Conservation (phyloP, 2,888 invertebrate genomes). For the Hermaeophaga mercurialis region DNA sequence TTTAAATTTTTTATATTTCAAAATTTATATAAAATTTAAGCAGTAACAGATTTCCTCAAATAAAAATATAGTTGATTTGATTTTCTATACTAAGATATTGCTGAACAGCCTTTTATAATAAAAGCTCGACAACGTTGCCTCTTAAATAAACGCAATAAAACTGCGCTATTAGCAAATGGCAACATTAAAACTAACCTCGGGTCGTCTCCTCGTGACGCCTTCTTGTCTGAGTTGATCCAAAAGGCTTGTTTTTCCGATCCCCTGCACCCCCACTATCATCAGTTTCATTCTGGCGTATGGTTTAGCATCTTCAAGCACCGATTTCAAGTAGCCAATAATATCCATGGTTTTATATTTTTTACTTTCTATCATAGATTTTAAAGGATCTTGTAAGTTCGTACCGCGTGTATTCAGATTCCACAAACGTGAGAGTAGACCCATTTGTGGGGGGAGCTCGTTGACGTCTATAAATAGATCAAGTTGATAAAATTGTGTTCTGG, state of each 20-base stretch:
- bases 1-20: too few relatives aligned
- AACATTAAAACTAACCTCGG: conserved; percentile 58
- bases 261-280: conserved; percentile 93
- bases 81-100: too few relatives aligned
- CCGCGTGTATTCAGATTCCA: conserved; percentile 96
- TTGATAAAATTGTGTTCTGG: too few relatives aligned
- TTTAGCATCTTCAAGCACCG: conserved; percentile 85
- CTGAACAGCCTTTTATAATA: too few relatives aligned
- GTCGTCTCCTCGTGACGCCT: conserved; percentile 75
- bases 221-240: conserved; percentile 87
- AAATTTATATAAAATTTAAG: too few relatives aligned
- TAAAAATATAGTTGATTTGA: too few relatives aligned
- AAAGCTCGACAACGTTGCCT: too few relatives aligned
- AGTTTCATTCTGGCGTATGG: conserved; percentile 95
- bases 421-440: conserved; percentile 91
- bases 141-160: too few relatives aligned
- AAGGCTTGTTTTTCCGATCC: conserved; percentile 87
- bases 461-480: conserved; percentile 69
- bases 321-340: conserved; percentile 89
- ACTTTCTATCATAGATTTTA: conserved; percentile 87
- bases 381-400: conserved; percentile 85
- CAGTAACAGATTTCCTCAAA: too few relatives aligned
- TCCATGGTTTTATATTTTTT: conserved; percentile 96
- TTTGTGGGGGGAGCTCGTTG: conserved; percentile 88
- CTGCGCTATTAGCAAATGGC: not conserved